A percentile compares a stretch with the other conserved stretches of the same genome.
phyloP scores from a whole-genome alignment of 1,140 invertebrate genomes.

The Piezodorus guildinii region DNA sequence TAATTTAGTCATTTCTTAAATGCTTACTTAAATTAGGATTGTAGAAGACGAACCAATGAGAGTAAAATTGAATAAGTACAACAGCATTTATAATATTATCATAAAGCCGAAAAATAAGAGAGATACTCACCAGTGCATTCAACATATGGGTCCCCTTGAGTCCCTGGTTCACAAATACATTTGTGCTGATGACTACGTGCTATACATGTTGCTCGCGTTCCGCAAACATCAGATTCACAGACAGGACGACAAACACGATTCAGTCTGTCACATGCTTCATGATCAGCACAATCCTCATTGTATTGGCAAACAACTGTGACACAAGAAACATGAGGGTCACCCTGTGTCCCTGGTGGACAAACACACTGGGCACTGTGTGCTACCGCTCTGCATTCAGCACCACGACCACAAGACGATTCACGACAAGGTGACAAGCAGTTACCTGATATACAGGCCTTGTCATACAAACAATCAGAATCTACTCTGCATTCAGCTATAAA shows the following conservation, averaged over 20 bases:
- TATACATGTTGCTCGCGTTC: slow-evolving; percentile 56
- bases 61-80: too few species aligned
- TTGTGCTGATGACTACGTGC: slow-evolving; percentile 62
- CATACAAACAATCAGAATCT: slow-evolving; percentile 73
- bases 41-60: too few species aligned
- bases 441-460: slow-evolving; percentile 64
- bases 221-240: slow-evolving; percentile 61
- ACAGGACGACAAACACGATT: slow-evolving; percentile 73
- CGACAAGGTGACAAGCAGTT: slow-evolving; percentile 71
- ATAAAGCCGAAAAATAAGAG: background rate
- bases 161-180: slow-evolving; percentile 62
- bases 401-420: slow-evolving; percentile 56
- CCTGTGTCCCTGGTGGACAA: slow-evolving; percentile 74
- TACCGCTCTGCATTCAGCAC: slow-evolving; percentile 59
- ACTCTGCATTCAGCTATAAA: slow-evolving; percentile 66
- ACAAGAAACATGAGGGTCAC: slow-evolving; percentile 64
- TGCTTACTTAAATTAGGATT: too few species aligned
- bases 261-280: slow-evolving; percentile 72
- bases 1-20: too few species aligned
- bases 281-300: slow-evolving; percentile 77
- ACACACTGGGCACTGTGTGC: slow-evolving; percentile 62
- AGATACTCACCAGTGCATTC: slow-evolving; percentile 45
- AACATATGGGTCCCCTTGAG: slow-evolving; percentile 64
- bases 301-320: slow-evolving; percentile 72
- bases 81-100: too few species aligned